Base-by-base conservation (phyloP, 2,888 invertebrate genomes). In the Andrena praecox region DNA sequence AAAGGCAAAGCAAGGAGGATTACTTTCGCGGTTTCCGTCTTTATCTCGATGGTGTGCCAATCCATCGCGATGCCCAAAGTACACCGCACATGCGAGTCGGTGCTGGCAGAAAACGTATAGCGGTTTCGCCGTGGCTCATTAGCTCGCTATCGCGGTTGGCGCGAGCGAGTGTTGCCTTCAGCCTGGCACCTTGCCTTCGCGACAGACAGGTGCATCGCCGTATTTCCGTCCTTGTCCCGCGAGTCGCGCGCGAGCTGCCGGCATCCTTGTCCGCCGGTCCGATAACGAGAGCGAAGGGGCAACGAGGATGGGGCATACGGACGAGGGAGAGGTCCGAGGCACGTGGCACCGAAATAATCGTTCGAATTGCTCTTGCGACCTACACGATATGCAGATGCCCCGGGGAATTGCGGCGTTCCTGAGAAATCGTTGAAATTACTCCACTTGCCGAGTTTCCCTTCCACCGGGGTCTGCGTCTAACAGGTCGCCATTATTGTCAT, bases 111-210 rank as follows among this genome's bases (percentile, higher is more conserved):
- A 66, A 80, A 84, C 72, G 73, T 73, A 84, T 84, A 85, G 84
- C 80, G 84, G 84, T 85, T 85, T 77, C 71, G 82, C 85, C 89
- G 86, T 87, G 87, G 91, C 92, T 92, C 92, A 92, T 92, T 92
- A 92, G 92, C 85, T 82, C 85, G 89, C 87, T 90, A 90, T 92
- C 91, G 90, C 91, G 91, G 87, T 87, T 88, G 90, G 89, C 87
- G 89, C 90, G 90, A 91, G 90, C 89, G 89, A 86, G 82, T 87
- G 86, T 83, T 84, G 85, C 85, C 85, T 84, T 82, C 85, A 76
- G 84, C 77, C 80, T 78, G 88, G 88, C 90, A 90, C 90, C 91
- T 90, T 90, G 91, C 91, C 89, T 83, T 88, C 86, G 89, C 89
- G 91, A 89, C 91, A 86, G 91, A 91, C 91, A 91, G 91, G 91